Percentiles rank a stretch among this genome's conserved stretches.
Evolutionary conservation across 2,113 vertebrate species (phyloP).

Genomic region (Bettongia penicillata): DNA sequence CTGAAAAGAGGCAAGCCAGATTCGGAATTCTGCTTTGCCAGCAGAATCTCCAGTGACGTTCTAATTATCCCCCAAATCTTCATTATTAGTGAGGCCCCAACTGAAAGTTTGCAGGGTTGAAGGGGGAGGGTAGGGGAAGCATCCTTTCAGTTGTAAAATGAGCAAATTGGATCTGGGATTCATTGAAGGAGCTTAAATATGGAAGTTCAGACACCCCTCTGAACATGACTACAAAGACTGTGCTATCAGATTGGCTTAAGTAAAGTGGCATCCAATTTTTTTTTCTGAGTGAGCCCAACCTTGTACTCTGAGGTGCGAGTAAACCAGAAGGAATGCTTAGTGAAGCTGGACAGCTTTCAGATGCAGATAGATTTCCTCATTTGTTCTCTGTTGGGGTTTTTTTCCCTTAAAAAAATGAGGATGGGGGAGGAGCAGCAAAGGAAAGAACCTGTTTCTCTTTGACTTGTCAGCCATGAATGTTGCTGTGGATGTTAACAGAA

Average conservation of each 20-base stretch:
- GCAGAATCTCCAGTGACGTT: slow-evolving; percentile 63
- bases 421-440: rapidly evolving
- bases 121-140: slow-evolving; percentile 53
- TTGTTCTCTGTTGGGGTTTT: not conserved
- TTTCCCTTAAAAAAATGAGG: rapidly evolving
- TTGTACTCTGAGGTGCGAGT: not conserved
- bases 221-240: slow-evolving; percentile 38
- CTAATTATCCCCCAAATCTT: slow-evolving; percentile 67
- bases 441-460: not conserved
- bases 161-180: slow-evolving; percentile 53
- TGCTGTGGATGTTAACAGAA: slow-evolving; percentile 48
- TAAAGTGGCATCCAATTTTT: not conserved
- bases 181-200: slow-evolving; percentile 49
- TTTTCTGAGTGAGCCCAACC: not conserved
- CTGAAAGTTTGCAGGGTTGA: slow-evolving; percentile 64
- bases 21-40: slow-evolving; percentile 63
- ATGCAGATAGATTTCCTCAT: slow-evolving; percentile 7
- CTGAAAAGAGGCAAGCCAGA: slow-evolving; percentile 34
- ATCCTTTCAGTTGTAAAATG: slow-evolving; percentile 50
- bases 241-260: slow-evolving; percentile 60
- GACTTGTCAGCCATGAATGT: slow-evolving; percentile 51
- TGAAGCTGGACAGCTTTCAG: not conserved
- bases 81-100: slow-evolving; percentile 53
- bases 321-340: not conserved
- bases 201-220: slow-evolving; percentile 52